phyloP scores from a whole-genome alignment of 1,140 invertebrate genomes.

The Panulirus ornatus region DNA sequence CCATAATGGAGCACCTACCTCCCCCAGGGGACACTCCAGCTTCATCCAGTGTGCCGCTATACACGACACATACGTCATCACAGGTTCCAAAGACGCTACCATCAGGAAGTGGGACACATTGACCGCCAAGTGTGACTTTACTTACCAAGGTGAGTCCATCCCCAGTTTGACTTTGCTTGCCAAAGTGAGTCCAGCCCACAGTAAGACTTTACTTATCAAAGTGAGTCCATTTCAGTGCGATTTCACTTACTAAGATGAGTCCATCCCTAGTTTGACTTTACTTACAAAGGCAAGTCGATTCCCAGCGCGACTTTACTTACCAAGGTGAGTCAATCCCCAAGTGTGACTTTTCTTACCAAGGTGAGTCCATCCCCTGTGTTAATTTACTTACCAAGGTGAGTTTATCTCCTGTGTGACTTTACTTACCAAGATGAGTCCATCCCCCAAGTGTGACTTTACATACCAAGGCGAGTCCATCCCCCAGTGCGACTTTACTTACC shows the following conservation, averaged over 20 bases:
- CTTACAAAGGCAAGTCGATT: no score
- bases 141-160: slow-evolving; percentile 37
- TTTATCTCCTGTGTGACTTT: no score
- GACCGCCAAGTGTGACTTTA: slow-evolving; percentile 79
- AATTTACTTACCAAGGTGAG: no score
- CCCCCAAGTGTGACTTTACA: no score
- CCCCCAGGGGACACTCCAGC: slow-evolving; percentile 26
- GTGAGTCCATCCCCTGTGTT: slow-evolving; percentile 8
- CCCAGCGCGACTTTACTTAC: no score
- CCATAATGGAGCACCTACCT: not conserved
- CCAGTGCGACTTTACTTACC: no score
- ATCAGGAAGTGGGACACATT: slow-evolving; percentile 81
- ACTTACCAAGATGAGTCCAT: no score
- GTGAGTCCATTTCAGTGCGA: no score
- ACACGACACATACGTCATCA: slow-evolving; percentile 77
- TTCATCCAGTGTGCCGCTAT: slow-evolving; percentile 80
- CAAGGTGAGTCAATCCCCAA: no score
- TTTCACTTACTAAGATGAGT: slow-evolving; percentile 70
- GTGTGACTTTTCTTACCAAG: slow-evolving; percentile 77
- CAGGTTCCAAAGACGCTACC: slow-evolving; percentile 80
- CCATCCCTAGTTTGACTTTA: not conserved
- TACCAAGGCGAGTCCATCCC: no score
- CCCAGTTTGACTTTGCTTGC: not conserved
- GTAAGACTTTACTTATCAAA: no score
- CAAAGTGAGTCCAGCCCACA: no score